phyloP scores from a whole-genome alignment of 2,797 vertebrate genomes.

The Eptatretus atami region DNA sequence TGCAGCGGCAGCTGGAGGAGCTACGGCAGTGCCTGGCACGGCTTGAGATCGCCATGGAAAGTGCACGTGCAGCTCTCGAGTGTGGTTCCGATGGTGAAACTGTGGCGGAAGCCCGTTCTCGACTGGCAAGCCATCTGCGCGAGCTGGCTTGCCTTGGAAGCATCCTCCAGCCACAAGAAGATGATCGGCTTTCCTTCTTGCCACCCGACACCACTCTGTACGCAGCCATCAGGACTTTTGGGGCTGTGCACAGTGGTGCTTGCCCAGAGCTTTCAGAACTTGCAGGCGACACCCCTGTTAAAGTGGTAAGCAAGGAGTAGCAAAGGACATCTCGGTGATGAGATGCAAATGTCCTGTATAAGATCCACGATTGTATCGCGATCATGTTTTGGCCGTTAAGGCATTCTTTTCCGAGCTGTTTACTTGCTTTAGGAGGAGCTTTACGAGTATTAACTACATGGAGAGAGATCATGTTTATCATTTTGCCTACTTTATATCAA shows the following conservation, averaged over 20 bases:
- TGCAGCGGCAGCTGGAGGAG: constrained; percentile 90
- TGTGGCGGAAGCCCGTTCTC: constrained; percentile 44
- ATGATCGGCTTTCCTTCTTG: constrained; percentile 77
- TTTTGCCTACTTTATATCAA: too few species aligned
- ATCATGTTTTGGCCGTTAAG: too few species aligned
- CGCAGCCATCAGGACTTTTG: constrained; percentile 72
- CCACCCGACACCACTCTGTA: constrained; percentile 68
- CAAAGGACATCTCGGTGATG: constrained; percentile 19
- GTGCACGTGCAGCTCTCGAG: constrained; percentile 71
- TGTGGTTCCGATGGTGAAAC: constrained; percentile 67
- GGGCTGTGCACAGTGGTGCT: constrained; percentile 73
- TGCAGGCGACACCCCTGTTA: constrained; percentile 60
- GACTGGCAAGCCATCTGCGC: constrained; percentile 79
- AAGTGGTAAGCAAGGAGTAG: constrained; percentile 44
- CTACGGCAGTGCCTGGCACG: constrained; percentile 76
- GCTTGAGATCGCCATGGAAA: constrained; percentile 68
- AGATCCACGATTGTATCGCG: too few species aligned
- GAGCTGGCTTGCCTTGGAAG: constrained; percentile 60
- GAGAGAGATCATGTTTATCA: too few species aligned
- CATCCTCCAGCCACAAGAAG: constrained; percentile 68
- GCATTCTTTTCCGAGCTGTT: too few species aligned
- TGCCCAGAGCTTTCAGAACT: constrained; percentile 78
- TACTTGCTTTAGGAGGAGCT: too few species aligned
- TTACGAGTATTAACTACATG: too few species aligned
- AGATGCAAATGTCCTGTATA: too few species aligned